Percentiles rank a stretch among this genome's conserved stretches.
phyloP scores from a whole-genome alignment of 2,797 vertebrate species.

The Cetoscarus ocellatus region DNA sequence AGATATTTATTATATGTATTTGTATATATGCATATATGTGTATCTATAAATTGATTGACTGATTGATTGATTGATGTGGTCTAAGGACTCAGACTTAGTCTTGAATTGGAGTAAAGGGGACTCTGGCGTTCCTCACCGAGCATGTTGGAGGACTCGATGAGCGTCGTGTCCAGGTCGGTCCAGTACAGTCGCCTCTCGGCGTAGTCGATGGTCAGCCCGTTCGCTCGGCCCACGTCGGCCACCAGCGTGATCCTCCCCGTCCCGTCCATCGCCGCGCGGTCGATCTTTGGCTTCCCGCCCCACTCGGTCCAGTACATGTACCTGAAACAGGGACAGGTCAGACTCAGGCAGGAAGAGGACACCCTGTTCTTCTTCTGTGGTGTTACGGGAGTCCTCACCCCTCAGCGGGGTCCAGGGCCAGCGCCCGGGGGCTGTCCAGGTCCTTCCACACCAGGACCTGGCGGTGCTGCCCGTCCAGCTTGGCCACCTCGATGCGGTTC shows the following conservation, averaged over 20 bases:
- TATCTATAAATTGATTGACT: too few relatives aligned
- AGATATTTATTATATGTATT: too few relatives aligned
- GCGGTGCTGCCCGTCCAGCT: slow-evolving; percentile 95
- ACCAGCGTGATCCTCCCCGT: slow-evolving; percentile 92
- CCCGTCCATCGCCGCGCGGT: slow-evolving; percentile 97
- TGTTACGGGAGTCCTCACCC: slow-evolving; percentile 83
- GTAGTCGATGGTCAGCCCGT: slow-evolving; percentile 97
- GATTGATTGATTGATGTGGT: too few relatives aligned
- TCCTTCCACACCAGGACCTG: slow-evolving; percentile 99
- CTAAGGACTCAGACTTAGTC: too few relatives aligned
- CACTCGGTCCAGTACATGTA: slow-evolving; percentile 99
- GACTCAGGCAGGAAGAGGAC: background rate
- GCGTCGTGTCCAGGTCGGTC: slow-evolving; percentile 97
- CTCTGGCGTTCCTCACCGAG: slow-evolving; percentile 76
- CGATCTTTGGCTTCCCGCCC: slow-evolving; percentile 98
- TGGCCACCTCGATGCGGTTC: slow-evolving; percentile 97
- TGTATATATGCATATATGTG: too few relatives aligned
- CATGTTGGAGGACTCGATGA: slow-evolving; percentile 99
- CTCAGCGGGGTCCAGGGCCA: slow-evolving; percentile 94
- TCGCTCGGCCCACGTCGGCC: slow-evolving; percentile 94
- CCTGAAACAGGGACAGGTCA: slow-evolving; percentile 67
- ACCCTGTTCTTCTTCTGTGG: background rate
- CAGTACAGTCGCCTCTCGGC: slow-evolving; percentile 96
- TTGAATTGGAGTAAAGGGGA: too few relatives aligned
- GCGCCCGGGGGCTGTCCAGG: slow-evolving; percentile 94